Percentiles rank a stretch among this genome's conserved stretches.
Evolutionary conservation across 1,140 invertebrate species (phyloP).

Genomic region (Lineus longissimus): DNA sequence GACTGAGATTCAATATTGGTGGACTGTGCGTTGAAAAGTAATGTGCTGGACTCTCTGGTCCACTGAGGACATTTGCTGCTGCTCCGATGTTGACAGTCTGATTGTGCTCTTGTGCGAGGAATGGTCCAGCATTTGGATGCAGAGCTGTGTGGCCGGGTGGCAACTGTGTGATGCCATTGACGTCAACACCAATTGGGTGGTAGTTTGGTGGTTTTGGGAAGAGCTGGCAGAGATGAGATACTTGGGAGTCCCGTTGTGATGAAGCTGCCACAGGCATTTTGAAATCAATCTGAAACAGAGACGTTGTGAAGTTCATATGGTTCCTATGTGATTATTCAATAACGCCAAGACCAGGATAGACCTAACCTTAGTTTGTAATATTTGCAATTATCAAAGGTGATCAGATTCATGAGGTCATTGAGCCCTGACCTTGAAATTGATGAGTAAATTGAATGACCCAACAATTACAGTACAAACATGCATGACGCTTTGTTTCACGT

Average conservation of each 20-base stretch:
- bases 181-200: not conserved
- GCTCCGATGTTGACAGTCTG: not conserved
- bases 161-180: not conserved
- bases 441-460: too few species aligned
- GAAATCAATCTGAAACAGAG: constrained; percentile 1
- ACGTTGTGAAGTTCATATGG: too few species aligned
- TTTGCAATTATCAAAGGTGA: too few species aligned
- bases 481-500: too few species aligned
- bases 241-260: constrained; percentile 9
- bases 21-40: constrained; percentile 50
- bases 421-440: too few species aligned
- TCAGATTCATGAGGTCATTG: too few species aligned
- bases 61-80: too few species aligned
- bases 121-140: not conserved
- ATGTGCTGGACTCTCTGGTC: constrained; percentile 20
- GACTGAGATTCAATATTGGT: constrained; percentile 51
- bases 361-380: too few species aligned
- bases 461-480: too few species aligned
- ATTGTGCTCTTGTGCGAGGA: not conserved
- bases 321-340: too few species aligned
- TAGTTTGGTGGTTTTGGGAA: constrained; percentile 10
- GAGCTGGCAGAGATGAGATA: constrained; percentile 5
- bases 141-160: not conserved
- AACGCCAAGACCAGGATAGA: too few species aligned
- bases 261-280: constrained; percentile 12